These are phyloP conservation scores for Podarcis muralis DNA, from an alignment of 2,113 vertebrate species.

Conservation along the genomic window DNA sequence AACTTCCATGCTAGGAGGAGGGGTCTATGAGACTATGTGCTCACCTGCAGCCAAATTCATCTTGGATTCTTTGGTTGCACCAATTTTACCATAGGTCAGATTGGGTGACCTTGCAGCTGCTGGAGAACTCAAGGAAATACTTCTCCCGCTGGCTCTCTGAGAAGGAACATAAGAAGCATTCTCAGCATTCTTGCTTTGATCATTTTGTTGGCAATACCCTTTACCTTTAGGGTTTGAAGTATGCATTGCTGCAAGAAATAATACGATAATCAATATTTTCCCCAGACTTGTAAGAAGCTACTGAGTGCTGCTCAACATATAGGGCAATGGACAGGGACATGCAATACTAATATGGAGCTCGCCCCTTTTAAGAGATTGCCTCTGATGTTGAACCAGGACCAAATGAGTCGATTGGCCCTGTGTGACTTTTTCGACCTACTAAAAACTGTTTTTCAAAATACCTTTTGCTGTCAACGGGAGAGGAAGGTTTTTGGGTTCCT, in stretches of 20 bases:
- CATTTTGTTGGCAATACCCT: conserved; percentile 57
- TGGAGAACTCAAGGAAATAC: conserved; percentile 36
- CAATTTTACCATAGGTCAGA: conserved; percentile 29
- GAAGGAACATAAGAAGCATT: conserved; percentile 48
- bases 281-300: neutral
- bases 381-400: neutral
- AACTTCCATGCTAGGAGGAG: neutral
- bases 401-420: neutral
- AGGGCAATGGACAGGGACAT: neutral
- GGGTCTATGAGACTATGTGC: neutral
- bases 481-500: conserved; percentile 63
- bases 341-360: neutral
- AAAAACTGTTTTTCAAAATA: conserved; percentile 31
- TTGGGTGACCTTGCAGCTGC: conserved; percentile 33
- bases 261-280: conserved; percentile 2
- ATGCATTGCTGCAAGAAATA: conserved; percentile 58
- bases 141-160: conserved; percentile 54
- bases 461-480: conserved; percentile 56
- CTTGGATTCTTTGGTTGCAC: conserved; percentile 54
- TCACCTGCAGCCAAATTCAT: conserved; percentile 54
- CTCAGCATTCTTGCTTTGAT: conserved; percentile 57
- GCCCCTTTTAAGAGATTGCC: neutral
- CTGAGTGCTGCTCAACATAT: neutral
- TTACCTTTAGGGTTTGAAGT: conserved; percentile 58
- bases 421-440: neutral